phyloP scores from a whole-genome alignment of 2,113 vertebrate genomes.

The Sprattus sprattus region DNA sequence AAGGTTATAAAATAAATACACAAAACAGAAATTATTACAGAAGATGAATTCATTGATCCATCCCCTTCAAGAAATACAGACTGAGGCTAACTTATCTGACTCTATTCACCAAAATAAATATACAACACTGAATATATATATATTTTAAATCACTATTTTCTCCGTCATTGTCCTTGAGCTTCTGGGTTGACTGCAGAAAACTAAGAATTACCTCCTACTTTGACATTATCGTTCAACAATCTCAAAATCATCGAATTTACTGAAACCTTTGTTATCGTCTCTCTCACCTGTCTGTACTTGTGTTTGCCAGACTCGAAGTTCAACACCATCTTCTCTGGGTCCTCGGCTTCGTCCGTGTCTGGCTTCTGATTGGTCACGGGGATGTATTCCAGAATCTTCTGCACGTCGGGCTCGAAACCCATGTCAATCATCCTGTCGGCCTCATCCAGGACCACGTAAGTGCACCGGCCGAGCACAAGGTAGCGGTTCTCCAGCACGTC shows the following conservation, averaged over 20 bases:
- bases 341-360: constrained; percentile 93
- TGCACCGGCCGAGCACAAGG: constrained; percentile 93
- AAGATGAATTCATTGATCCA: not conserved
- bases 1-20: not conserved
- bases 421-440: constrained; percentile 98
- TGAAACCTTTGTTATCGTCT: not conserved
- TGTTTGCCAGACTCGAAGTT: constrained; percentile 97
- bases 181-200: not conserved
- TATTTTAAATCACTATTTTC: no score
- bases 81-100: no score
- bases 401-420: constrained; percentile 97
- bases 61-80: not conserved
- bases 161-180: not conserved
- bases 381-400: constrained; percentile 98
- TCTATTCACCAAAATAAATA: not conserved
- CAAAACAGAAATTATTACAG: not conserved
- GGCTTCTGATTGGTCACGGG: constrained; percentile 97
- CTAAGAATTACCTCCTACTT: not conserved
- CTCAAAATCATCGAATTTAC: not conserved
- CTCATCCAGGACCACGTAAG: constrained; percentile 95
- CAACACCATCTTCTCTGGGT: constrained; percentile 94
- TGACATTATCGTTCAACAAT: not conserved
- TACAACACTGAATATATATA: not conserved
- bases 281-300: constrained; percentile 91
- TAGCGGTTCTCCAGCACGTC: constrained; percentile 97